A percentile compares a stretch with the other conserved stretches of the same genome.
Conservation (phyloP, 2,888 invertebrate species). For the Tetramorium bicarinatum region DNA sequence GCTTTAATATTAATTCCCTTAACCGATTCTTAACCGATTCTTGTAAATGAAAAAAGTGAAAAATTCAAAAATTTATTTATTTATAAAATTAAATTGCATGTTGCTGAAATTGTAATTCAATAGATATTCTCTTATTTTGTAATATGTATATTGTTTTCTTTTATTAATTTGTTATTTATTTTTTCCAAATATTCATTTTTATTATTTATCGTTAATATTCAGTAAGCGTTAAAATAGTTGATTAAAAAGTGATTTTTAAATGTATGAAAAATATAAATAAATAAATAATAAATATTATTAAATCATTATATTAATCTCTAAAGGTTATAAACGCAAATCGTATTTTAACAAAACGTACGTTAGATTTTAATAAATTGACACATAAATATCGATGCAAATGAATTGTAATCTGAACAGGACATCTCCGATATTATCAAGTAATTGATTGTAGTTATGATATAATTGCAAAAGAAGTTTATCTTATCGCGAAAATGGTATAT, state of each 20-base stretch:
- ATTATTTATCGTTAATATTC: background rate
- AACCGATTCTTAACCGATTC: background rate
- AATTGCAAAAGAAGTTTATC: slow-evolving; percentile 62
- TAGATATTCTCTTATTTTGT: background rate
- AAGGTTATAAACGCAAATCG: background rate
- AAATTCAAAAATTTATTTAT: background rate
- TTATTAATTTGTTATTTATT: background rate
- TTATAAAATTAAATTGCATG: background rate
- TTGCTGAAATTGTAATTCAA: background rate
- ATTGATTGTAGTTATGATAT: slow-evolving; percentile 13
- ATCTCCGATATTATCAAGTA: background rate
- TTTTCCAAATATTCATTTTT: background rate
- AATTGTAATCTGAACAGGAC: background rate
- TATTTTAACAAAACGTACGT: background rate
- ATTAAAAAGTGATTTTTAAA: background rate
- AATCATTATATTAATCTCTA: background rate
- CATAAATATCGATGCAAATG: background rate
- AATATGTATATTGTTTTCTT: background rate
- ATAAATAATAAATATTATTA: background rate
- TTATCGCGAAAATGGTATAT: slow-evolving; percentile 17
- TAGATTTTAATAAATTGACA: background rate
- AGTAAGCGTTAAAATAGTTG: background rate
- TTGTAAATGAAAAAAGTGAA: background rate
- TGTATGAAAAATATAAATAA: background rate
- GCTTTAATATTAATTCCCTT: background rate